Evolutionary conservation across 1,140 invertebrate genomes (phyloP).

Genomic region (Eriosoma lanigerum): DNA sequence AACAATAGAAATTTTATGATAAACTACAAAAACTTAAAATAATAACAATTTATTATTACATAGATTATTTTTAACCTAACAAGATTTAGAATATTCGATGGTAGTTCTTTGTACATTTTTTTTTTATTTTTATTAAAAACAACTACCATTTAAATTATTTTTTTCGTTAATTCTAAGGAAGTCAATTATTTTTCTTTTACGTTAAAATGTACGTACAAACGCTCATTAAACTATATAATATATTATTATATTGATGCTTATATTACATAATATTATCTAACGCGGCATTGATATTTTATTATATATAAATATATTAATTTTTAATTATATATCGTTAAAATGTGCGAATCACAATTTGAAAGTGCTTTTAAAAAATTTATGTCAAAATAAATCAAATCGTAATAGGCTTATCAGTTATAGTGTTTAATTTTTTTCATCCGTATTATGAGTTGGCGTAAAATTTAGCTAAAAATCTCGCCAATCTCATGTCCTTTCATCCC

Average conservation of each 20-base stretch:
- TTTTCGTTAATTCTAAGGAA: slow-evolving; percentile 28
- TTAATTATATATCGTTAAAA: slow-evolving; percentile 12
- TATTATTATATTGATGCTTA: slow-evolving; percentile 1
- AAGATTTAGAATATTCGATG: slow-evolving; percentile 40
- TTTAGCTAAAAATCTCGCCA: not conserved
- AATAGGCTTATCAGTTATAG: not conserved
- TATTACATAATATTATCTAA: not conserved
- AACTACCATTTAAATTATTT: slow-evolving; percentile 27
- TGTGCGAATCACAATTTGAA: slow-evolving; percentile 44
- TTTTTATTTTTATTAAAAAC: not conserved
- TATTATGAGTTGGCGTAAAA: too few relatives aligned
- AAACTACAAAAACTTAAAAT: slow-evolving; percentile 41
- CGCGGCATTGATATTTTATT: not conserved
- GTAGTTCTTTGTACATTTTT: slow-evolving; percentile 37
- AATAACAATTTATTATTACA: slow-evolving; percentile 10
- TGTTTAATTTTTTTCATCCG: not conserved
- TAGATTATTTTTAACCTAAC: slow-evolving; percentile 30
- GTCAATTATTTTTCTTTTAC: slow-evolving; percentile 37
- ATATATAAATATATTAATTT: not conserved
- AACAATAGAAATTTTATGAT: not conserved
- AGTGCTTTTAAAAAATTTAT: slow-evolving; percentile 43
- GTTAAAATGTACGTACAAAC: slow-evolving; percentile 23
- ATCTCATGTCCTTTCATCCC: too few relatives aligned
- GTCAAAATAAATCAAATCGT: slow-evolving; percentile 7
- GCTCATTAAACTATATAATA: not conserved